Conservation (phyloP, 2,113 vertebrate species). For the Aldabrachelys gigantea region DNA sequence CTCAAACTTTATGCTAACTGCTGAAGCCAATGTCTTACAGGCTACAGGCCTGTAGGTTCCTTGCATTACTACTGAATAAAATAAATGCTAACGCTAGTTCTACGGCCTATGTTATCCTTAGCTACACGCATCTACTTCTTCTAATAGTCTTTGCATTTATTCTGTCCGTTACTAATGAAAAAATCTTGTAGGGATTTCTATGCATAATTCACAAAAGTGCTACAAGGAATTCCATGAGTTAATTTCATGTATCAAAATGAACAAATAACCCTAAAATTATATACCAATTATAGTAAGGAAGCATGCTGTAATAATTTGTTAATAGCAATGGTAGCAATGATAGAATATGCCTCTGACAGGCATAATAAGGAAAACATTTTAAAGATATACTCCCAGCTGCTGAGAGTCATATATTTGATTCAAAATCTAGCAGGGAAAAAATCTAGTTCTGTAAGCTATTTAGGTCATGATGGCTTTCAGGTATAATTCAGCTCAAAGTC, state of each 20-base stretch:
- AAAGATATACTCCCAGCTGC: neutral
- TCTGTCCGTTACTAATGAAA: constrained; percentile 3
- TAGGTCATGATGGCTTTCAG: neutral
- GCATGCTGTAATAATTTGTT: neutral
- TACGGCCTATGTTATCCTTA: neutral
- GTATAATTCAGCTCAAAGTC: neutral
- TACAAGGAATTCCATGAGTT: neutral
- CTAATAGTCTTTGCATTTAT: neutral
- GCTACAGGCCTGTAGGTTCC: too few species aligned
- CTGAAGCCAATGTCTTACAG: too few species aligned
- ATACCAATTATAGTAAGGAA: neutral
- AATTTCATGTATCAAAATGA: neutral
- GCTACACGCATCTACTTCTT: neutral
- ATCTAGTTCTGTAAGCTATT: neutral
- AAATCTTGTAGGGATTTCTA: neutral
- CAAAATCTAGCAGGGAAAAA: neutral
- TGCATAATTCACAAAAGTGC: neutral
- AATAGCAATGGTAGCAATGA: neutral
- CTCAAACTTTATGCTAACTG: neutral
- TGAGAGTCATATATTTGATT: neutral
- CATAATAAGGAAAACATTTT: neutral
- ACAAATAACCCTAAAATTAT: neutral
- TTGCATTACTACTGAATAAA: neutral
- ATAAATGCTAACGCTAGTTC: neutral
- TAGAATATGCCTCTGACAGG: neutral